Evolutionary conservation across 2,797 vertebrate genomes (phyloP), one percentile per base, ranked within the genome.

Genomic region (Percopsis omiscomaycus): DNA sequence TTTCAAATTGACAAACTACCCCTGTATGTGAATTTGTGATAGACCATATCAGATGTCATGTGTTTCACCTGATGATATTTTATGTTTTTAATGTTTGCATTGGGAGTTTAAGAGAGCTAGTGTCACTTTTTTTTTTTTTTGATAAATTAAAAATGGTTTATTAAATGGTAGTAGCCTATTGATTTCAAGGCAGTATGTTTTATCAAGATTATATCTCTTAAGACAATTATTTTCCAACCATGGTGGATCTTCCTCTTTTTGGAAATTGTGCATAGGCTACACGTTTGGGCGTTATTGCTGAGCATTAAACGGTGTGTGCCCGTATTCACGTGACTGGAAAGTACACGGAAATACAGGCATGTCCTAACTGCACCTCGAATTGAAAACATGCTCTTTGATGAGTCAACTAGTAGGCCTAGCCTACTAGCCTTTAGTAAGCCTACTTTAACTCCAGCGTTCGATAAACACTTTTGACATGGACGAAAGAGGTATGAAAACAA

Each of bases 71-170:
- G 49, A 61, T 50, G 8, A 49, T n/a, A 37, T 78, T 48, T 79
- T 6, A 63, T 73, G 37, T 74, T 65, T 74, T n/a, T 50, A 42
- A 47, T 67, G 3, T 29, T 27, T 59, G 50, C 74, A 76, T 79
- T 69, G 27, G 75, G 69, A 50, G 62, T 84, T 77, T 86, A 86
- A 88, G 85, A 69, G 3, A 62, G 68, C 48, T 22, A 22, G 22
- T 22, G 1, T 22, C 22, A 22, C 22, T 9, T 42, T 9, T 42
- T 2, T 37, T 48, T 48, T 14, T 15, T 5, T 48, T 6, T 1
- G 22, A 22, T 22, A 22, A 22, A 48, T 48, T 15, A 61, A 51
- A 59, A 0, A 66, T 22, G 1, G 22, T 22, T 22, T 22, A 22
- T 22, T 22, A 22, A 22, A 22, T 22, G 1, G 22, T 22, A 22